A percentile compares a stretch with the other conserved stretches of the same genome.
Evolutionary conservation across 92 coral and sea anemone species (phyloP).

Genomic region (Isaurus tuberculatus): DNA sequence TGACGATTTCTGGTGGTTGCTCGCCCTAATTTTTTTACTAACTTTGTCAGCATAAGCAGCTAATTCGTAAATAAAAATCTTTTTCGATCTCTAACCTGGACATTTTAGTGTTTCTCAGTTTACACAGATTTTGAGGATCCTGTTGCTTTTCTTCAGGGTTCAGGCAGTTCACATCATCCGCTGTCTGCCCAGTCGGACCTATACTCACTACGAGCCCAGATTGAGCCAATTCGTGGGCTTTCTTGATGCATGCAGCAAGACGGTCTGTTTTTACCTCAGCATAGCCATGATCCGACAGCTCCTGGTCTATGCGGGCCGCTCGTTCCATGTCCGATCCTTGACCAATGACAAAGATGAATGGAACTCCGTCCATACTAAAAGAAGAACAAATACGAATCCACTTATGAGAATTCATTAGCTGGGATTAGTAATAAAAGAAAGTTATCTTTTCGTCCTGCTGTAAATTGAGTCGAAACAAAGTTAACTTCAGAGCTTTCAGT

Average conservation of each 20-base stretch:
- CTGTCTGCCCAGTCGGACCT: conserved; percentile 65
- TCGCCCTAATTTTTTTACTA: no score
- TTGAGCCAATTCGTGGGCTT: conserved; percentile 82
- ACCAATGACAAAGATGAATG: conserved; percentile 81
- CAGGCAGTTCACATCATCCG: conserved; percentile 45
- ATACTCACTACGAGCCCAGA: conserved; percentile 90
- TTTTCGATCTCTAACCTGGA: conserved; percentile 65
- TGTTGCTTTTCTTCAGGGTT: conserved; percentile 44
- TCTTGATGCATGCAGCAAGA: conserved; percentile 66
- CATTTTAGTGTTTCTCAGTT: conserved; percentile 79
- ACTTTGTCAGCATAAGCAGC: not conserved
- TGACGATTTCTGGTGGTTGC: no score
- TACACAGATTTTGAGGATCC: conserved; percentile 79
- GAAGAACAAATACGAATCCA: not conserved
- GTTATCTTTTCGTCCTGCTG: no score
- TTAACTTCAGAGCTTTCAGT: no score
- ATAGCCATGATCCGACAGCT: conserved; percentile 77
- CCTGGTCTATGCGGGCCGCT: conserved; percentile 88
- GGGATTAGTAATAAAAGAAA: no score
- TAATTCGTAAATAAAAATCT: not conserved
- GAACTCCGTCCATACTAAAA: conserved; percentile 74
- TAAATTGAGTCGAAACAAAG: no score
- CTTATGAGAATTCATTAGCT: not conserved
- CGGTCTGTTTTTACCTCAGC: conserved; percentile 84
- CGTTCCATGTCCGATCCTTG: conserved; percentile 91